These are phyloP conservation scores for Aphidoletes aphidimyza DNA, from an alignment of 2,888 invertebrate genomes.

Conservation along the genomic window DNA sequence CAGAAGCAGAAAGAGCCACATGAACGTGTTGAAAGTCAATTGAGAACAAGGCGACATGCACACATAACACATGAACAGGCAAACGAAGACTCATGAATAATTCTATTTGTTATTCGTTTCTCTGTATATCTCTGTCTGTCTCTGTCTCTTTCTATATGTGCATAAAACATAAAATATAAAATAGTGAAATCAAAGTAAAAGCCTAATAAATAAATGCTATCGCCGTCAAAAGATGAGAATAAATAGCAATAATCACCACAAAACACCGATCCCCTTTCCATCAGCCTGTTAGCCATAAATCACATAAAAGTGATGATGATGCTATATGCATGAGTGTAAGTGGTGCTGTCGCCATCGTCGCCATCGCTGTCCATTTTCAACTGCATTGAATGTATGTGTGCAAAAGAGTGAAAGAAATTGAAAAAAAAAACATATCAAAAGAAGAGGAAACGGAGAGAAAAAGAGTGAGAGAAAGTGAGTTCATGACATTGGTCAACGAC, in stretches of 20 bases:
- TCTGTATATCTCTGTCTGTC: neutral
- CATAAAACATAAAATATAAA: neutral
- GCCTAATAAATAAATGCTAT: slow-evolving; percentile 49
- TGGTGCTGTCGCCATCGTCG: neutral
- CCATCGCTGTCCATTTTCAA: neutral
- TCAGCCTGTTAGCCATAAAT: neutral
- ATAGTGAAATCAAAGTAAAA: slow-evolving; percentile 43
- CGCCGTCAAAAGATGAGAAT: slow-evolving; percentile 46
- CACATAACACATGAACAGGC: too few relatives aligned
- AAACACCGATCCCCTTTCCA: neutral
- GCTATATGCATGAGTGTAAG: slow-evolving; percentile 22
- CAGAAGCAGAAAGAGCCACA: too few relatives aligned
- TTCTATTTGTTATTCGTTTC: slow-evolving; percentile 8
- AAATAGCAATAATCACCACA: slow-evolving; percentile 45
- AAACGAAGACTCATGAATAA: slow-evolving; percentile 31
- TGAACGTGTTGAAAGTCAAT: too few relatives aligned
- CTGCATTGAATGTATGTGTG: too few relatives aligned
- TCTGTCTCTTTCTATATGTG: neutral
- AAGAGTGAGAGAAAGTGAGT: neutral
- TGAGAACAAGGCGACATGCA: too few relatives aligned
- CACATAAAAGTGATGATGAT: slow-evolving; percentile 33
- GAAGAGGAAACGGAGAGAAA: too few relatives aligned
- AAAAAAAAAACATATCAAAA: too few relatives aligned
- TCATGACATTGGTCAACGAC: slow-evolving; percentile 49
- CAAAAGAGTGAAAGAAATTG: too few relatives aligned